Percentiles rank a stretch among this genome's conserved stretches.
These are phyloP conservation scores for Protodeltote pygarga DNA, from an alignment of 2,888 invertebrate genomes.

Conservation along the genomic window DNA sequence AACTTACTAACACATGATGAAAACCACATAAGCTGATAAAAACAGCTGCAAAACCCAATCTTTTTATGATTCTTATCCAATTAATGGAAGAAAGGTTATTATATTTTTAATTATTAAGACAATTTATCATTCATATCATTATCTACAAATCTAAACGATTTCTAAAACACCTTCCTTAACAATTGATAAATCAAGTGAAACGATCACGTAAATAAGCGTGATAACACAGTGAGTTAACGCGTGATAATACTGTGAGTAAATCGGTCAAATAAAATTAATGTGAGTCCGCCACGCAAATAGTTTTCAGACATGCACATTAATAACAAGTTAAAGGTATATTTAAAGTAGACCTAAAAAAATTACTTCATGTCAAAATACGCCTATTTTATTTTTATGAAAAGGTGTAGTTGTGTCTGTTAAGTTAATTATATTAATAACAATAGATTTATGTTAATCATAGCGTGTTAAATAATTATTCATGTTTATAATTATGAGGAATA, in stretches of 20 bases:
- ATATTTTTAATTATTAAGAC: too few species aligned
- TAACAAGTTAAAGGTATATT: background rate
- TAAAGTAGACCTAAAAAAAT: constrained; percentile 1
- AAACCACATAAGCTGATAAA: too few species aligned
- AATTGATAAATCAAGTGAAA: too few species aligned
- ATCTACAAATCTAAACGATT: too few species aligned
- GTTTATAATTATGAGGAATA: background rate
- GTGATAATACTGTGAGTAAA: constrained; percentile 28
- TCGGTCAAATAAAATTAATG: constrained; percentile 8
- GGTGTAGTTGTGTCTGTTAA: background rate
- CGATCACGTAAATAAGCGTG: constrained; percentile 4
- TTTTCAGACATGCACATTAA: constrained; percentile 19
- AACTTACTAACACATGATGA: too few species aligned
- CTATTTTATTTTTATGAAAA: constrained; percentile 9
- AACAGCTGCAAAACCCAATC: too few species aligned
- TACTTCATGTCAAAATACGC: constrained; percentile 7
- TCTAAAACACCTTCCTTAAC: too few species aligned
- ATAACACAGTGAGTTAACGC: constrained; percentile 23
- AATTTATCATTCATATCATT: too few species aligned
- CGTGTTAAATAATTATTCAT: background rate
- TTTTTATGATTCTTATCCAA: too few species aligned
- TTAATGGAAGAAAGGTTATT: too few species aligned
- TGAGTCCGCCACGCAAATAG: constrained; percentile 25
- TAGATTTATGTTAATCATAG: background rate
- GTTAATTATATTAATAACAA: constrained; percentile 2